phyloP scores from a whole-genome alignment of 2,888 invertebrate species.

The Pandemis heparana region DNA sequence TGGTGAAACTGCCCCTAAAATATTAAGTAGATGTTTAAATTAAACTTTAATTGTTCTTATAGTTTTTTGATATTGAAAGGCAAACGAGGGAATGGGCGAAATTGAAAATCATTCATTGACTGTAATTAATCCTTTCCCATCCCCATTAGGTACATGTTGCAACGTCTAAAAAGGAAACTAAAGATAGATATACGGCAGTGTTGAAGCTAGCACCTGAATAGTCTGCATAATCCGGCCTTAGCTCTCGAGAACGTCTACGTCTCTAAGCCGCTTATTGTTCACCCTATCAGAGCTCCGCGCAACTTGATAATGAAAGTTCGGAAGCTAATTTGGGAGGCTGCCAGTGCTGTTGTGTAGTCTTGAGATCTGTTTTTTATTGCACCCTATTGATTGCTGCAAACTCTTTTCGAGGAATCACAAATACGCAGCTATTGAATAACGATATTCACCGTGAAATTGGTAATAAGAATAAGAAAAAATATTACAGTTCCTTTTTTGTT shows the following conservation, averaged over 20 bases:
- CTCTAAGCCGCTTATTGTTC: conserved; percentile 24
- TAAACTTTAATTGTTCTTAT: no score
- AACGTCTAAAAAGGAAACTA: background rate
- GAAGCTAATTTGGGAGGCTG: conserved; percentile 27
- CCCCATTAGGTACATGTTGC: background rate
- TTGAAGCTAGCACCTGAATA: background rate
- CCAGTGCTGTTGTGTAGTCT: conserved; percentile 12
- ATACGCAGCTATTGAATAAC: no score
- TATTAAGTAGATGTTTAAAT: no score
- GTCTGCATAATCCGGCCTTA: conserved; percentile 14
- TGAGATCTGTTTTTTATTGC: background rate
- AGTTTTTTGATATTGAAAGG: no score
- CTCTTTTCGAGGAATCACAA: no score
- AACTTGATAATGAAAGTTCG: conserved; percentile 34
- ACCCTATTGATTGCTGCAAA: background rate
- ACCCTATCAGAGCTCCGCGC: conserved; percentile 6
- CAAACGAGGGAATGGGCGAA: no score
- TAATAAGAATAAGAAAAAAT: no score
- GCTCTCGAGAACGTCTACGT: background rate
- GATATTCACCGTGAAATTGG: no score
- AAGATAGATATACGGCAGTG: background rate
- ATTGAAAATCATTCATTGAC: background rate
- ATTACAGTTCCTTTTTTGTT: no score
- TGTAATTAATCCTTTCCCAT: background rate
- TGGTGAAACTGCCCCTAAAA: no score